Base-by-base conservation (phyloP, 2,888 invertebrate genomes). In the Fissipunctia ypsillon region DNA sequence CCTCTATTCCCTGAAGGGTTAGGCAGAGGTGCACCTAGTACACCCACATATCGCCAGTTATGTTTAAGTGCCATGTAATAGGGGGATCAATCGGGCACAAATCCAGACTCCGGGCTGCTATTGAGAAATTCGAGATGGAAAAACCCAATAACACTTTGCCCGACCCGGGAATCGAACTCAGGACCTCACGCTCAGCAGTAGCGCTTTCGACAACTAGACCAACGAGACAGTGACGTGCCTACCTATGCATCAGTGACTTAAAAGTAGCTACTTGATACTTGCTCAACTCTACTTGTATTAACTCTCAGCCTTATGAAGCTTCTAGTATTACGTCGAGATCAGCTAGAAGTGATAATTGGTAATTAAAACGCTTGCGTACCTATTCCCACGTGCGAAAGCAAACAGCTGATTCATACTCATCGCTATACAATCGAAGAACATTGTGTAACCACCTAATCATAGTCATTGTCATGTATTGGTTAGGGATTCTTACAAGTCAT, bases 261-360 rank as follows among this genome's bases (percentile, higher is more conserved):
- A 38, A 61, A 25, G 22, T 28, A 28, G 16, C 7, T 28, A 43
- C 31, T 31, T n/a, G 25, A 48, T n/a, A 69, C 7, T 43, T 28
- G 61, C 7, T 50, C 19, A 9, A 1, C 4, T 43, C 7, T 63
- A 9, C 28, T 63, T 3, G 60, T 12, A 38, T 50, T 50, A 50
- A 50, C 12, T 52, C 25, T 25, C 3, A 43, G 65, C 22, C 19
- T 38, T 14, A 28, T 28, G 3, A 31, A 43, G 56, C 35, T 28
- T 52, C 31, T 43, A 22, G 35, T 48, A 35, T 77, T 64, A 69
- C 57, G 52, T 59, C 14, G 28, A 66, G 25, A 68, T 43, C 45
- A 68, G 54, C 22, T n/a, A 63, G 43, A 63, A 35, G 77, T 64
- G 38, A 28, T 72, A 60, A 48, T 64, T 14, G 45, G 16, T 63